These are phyloP conservation scores for Thryonomys swinderianus DNA, from an alignment of 2,113 vertebrate species.

Conservation along the genomic window DNA sequence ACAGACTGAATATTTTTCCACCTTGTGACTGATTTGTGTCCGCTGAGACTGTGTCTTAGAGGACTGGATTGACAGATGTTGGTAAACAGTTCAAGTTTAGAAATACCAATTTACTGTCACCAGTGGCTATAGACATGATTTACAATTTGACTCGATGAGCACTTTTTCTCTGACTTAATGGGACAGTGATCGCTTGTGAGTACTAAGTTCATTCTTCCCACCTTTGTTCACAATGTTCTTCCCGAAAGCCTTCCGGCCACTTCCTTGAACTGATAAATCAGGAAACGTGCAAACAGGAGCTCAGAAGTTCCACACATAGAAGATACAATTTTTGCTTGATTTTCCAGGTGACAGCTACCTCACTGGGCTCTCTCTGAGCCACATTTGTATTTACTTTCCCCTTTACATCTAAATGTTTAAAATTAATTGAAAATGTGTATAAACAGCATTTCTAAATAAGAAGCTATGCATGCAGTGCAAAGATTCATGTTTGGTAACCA, in stretches of 20 bases:
- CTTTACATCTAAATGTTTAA: background rate
- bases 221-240: background rate
- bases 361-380: background rate
- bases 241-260: background rate
- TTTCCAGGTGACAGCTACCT: background rate
- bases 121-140: background rate
- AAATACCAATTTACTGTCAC: constrained; percentile 14
- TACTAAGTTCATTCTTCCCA: background rate
- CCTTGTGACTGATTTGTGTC: background rate
- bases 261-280: background rate
- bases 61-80: constrained; percentile 48
- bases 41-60: background rate
- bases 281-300: background rate
- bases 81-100: constrained; percentile 41
- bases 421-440: background rate
- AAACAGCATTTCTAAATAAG: background rate
- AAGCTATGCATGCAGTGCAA: background rate
- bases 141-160: constrained; percentile 11
- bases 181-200: background rate
- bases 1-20: background rate
- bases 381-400: background rate
- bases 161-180: background rate
- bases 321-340: background rate
- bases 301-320: background rate
- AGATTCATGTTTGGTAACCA: background rate